Base-by-base conservation (phyloP, 1,140 invertebrate species). In the Oedothorax gibbosus region DNA sequence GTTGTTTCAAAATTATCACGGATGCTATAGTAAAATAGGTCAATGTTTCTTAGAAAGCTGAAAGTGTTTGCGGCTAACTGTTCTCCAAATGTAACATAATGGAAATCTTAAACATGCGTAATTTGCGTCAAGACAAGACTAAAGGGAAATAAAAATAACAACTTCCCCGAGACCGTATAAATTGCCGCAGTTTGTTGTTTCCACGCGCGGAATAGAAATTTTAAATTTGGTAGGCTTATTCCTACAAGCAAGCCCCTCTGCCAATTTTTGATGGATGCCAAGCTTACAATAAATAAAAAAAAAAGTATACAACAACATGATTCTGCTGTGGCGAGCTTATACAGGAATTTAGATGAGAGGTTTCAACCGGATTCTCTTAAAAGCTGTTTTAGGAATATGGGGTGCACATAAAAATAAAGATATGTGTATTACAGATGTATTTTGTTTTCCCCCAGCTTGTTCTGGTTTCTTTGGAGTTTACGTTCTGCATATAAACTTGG, bases 401-500 rank as follows among this genome's bases (percentile, higher is more conserved):
- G 49, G 15, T n/a, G 14, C 18, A 49, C 0, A 64, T 4, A 3
- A 50, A 77, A 51, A 6, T 64, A 51, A 57, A 54, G 7, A 49
- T 12, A 15, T 54, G 14, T 75, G 18, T 66, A 68, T 79, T 79
- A 68, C 18, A 21, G 15, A 75, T 75, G 35, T 49, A 9, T 75
- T 75, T 71, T 51, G 49, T 53, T 51, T 49, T 49, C 9, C 18
- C 14, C 57, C 20, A 14, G 20, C 11, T 60, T 20, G 15, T 15
- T 20, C 73, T 68, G 56, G 18, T 72, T 82, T 20, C 69, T 71
- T 72, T 71, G 53, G 65, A 64, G 68, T 81, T 82, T 82, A 60
- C 80, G 73, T 82, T 73, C 35, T 73, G 68, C 69, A 73, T 73
- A 82, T 64, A 82, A 82, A 82, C 68, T 73, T 82, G 35, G 11